These are phyloP conservation scores for Hylaeus anthracinus DNA, from an alignment of 1,140 invertebrate genomes.

Conservation along the genomic window DNA sequence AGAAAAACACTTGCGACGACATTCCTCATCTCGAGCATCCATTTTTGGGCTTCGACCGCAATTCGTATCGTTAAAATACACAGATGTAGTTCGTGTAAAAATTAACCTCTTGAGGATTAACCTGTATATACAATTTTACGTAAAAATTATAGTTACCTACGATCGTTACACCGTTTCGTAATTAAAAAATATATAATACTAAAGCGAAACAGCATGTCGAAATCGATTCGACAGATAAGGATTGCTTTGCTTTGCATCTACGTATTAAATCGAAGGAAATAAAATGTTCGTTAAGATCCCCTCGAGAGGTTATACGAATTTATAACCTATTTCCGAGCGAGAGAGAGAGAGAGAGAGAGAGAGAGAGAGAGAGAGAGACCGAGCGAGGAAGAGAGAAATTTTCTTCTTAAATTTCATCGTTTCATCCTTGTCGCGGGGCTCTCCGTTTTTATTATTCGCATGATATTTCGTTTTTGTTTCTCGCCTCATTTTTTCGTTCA, in stretches of 20 bases:
- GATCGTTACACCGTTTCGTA: no score
- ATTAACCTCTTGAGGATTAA: neutral
- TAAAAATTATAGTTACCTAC: no score
- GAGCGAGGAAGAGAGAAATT: conserved; percentile 40
- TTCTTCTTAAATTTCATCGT: conserved; percentile 30
- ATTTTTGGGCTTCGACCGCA: neutral
- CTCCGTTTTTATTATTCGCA: neutral
- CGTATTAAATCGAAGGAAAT: no score
- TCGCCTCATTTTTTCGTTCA: conserved; percentile 33
- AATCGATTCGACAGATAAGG: no score
- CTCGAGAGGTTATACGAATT: neutral
- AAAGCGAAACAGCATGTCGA: no score
- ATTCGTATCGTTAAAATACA: neutral
- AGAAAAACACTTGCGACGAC: neutral
- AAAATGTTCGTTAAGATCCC: no score
- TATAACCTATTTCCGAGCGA: conserved; percentile 9
- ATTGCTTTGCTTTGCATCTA: no score
- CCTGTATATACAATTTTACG: no score
- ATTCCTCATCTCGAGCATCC: neutral
- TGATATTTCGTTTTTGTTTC: neutral
- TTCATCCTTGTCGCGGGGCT: conserved; percentile 12
- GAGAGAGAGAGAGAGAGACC: conserved; percentile 5
- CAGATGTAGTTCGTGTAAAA: neutral
- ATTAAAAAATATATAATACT: no score
- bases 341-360: conserved; percentile 29